These are phyloP conservation scores for Clamator glandarius DNA, from an alignment of 2,797 vertebrate species.

Conservation along the genomic window DNA sequence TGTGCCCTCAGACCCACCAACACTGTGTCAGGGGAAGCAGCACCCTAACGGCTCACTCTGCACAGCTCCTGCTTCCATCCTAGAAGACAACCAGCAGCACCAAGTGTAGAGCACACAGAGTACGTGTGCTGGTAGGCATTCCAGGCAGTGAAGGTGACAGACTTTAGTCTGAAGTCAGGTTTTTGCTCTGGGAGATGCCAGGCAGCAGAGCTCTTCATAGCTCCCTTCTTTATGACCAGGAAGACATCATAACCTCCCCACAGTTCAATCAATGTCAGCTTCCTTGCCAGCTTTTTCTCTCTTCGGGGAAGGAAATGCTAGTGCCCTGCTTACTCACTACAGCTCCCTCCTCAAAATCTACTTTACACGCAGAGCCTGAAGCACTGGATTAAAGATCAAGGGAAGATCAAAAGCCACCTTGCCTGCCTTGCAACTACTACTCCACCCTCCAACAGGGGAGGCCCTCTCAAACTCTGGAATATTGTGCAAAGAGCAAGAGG, in stretches of 20 bases:
- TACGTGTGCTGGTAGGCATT: background rate
- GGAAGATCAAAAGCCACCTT: conserved; percentile 34
- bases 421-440: background rate
- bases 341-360: background rate
- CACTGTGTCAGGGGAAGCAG: background rate
- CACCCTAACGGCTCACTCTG: background rate
- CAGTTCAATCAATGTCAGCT: background rate
- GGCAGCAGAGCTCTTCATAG: background rate
- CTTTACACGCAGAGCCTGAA: conserved; percentile 6
- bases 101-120: background rate
- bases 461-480: background rate
- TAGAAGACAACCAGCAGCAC: background rate
- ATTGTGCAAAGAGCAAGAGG: conserved; percentile 11
- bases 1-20: background rate
- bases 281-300: conserved; percentile 32
- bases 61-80: background rate
- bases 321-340: background rate
- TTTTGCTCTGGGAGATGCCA: background rate
- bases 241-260: conserved; percentile 2
- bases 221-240: background rate
- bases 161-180: background rate
- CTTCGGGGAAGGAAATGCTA: conserved; percentile 15
- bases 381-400: conserved; percentile 55
- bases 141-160: background rate
- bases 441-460: conserved; percentile 32